Base-by-base conservation (phyloP, 2,888 invertebrate species). In the Erpobdella octoculata region DNA sequence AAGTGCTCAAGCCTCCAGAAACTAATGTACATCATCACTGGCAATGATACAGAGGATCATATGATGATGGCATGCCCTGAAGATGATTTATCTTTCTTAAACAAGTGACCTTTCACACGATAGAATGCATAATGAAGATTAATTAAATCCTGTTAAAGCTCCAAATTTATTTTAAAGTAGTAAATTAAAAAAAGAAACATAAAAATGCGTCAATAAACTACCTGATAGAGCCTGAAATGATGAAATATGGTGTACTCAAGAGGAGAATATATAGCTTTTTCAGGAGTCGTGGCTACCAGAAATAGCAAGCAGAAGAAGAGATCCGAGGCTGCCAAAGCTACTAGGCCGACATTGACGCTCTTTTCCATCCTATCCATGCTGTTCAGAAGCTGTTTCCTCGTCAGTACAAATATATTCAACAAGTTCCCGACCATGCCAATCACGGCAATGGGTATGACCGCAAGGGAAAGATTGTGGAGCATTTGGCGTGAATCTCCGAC, bases 261-360 rank as follows among this genome's bases (percentile, higher is more conserved):
- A 15, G 89, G 88, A 6, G 88, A 87, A 77, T 88, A 87, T 78
- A 88, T 48, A 79, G 88, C 41, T 37, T 69, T 69, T 37, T 75
- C 75, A 2, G 79, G 71, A 69, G 80, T 79, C 21, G 77, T 76
- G 5, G 61, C 88, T 86, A 80, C 89, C 88, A 61, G 89, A 87
- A 79, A 80, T 67, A 80, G 77, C 18, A 79, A 69, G 74, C 81
- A 81, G 73, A 80, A 81, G 79, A 89, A 84, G 69, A 90, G 85
- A 48, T 91, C 90, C 18, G 90, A 90, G 2, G 88, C 87, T n/a
- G 90, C 90, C 79, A 91, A 88, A 70, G 89, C 89, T 87, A 86
- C 81, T 28, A 85, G 77, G 89, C 83, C 91, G 80, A 90, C 88
- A 81, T 91, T 90, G 48, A 90, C 90, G 0, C 89, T 89, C 58